Evolutionary conservation across 2,888 invertebrate genomes (phyloP), one percentile per base, ranked within the genome.

Genomic region (Dynastes tityus): DNA sequence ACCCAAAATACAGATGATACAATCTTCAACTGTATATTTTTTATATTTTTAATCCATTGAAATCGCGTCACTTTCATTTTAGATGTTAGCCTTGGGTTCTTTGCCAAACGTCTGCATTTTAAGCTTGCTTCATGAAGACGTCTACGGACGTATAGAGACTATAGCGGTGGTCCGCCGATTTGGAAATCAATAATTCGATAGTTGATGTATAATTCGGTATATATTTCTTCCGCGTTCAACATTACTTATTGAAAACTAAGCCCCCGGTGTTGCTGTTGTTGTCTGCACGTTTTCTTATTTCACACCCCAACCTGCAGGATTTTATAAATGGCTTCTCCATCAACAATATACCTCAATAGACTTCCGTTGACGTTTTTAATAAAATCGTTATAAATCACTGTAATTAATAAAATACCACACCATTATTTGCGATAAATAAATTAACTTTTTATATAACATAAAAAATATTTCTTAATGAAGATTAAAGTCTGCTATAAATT

Each of bases 101-200:
- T 22, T 22, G 22, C 22, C 22, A 22, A 22, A 22, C 22, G 22
- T 22, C 22, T 22, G 22, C 22, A 22, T 22, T 22, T 22, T 22
- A 22, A 22, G 22, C 22, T 22, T 22, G 22, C 22, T 22, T 22
- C 22, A 22, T 22, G 22, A 22, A 22, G 22, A 0, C 0, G 1
- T 22, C 22, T 22, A 22, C 22, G 22, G 22, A 22, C 0, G 22
- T 80, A 77, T 16, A 55, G 55, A 16, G 74, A 82, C 73, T 78
- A 80, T 78, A 76, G 80, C 80, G 80, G 78, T 80, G 78, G 80
- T 80, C 78, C 82, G 84, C 85, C 84, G 86, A 87, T 86, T 88
- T 85, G 85, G 83, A 83, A 87, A 87, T 87, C 87, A 84, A 87
- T 87, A 86, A 84, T 84, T 83, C 83, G 79, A 82, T 83, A 82